These are phyloP conservation scores for Barbus barbus DNA, from an alignment of 2,113 vertebrate species.

Conservation along the genomic window DNA sequence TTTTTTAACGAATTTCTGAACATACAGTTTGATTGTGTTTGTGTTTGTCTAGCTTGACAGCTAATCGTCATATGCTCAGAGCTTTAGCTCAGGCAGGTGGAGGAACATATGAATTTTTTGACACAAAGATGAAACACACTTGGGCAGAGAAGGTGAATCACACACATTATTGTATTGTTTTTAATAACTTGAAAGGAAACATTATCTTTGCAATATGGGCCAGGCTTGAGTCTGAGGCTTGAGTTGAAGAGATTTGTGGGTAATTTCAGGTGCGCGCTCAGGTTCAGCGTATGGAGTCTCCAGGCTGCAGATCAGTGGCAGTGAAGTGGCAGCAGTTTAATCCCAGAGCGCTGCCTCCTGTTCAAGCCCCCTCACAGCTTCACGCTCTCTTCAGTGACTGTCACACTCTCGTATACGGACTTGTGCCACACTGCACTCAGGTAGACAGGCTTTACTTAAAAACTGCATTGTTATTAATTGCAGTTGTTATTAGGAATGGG, in stretches of 20 bases:
- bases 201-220: background rate
- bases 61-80: slow-evolving; percentile 86
- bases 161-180: background rate
- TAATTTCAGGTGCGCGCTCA: slow-evolving; percentile 76
- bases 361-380: slow-evolving; percentile 82
- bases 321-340: slow-evolving; percentile 86
- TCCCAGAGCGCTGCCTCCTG: slow-evolving; percentile 58
- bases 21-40: background rate
- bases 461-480: background rate
- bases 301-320: slow-evolving; percentile 81
- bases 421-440: slow-evolving; percentile 84
- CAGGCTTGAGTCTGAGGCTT: background rate
- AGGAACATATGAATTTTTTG: slow-evolving; percentile 86
- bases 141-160: slow-evolving; percentile 83
- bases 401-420: slow-evolving; percentile 83
- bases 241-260: slow-evolving; percentile 16
- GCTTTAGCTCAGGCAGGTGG: slow-evolving; percentile 81
- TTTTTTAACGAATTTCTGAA: background rate
- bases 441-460: slow-evolving; percentile 59
- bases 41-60: slow-evolving; percentile 73
- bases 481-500: too few relatives aligned
- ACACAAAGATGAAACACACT: slow-evolving; percentile 80
- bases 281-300: slow-evolving; percentile 71
- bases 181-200: background rate
- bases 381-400: slow-evolving; percentile 79